Evolutionary conservation across 2,797 vertebrate genomes (phyloP), one percentile per base, ranked within the genome.

Genomic region (Cirrhinus molitorella): DNA sequence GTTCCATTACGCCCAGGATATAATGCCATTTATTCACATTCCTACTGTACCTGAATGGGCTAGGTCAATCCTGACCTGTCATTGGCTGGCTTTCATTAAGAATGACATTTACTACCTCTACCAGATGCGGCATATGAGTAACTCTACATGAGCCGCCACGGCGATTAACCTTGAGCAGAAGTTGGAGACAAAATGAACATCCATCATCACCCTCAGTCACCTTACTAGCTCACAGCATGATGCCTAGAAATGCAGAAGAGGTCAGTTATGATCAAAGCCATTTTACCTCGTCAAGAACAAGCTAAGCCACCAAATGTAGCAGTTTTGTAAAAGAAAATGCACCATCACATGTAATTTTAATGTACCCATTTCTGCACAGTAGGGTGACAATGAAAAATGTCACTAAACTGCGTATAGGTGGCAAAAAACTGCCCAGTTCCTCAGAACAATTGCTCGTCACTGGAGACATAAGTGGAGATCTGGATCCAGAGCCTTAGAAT

Each of bases 91-190:
- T 76, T 63, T 40, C 49, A 70, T 83, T 83, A 78, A 11, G 63
- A 77, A 70, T 49, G 43, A 71, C 61, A 34, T 65, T 49, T 61
- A 53, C 31, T 14, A 53, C 72, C 67, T 79, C 43, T n/a, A 74
- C 34, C 75, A 57, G 17, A 83, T 28, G 78, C 31, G 31, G 14
- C 57, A 70, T 43, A 53, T 59, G 49, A 77, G 43, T 83, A 74
- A 73, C 67, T 75, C 85, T 53, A 70, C 73, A 61, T 68, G 53
- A 72, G 73, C 73, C 17, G 19, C 61, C 53, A 83, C 71, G 40
- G 45, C 70, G 65, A 73, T 86, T 85, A 83, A 86, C 85, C 87
- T 81, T 80, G 65, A 85, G 82, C 76, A 85, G 14, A 83, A 84
- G 21, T 37, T 23, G 23, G 23, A 63, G 25, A 74, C 34, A 23